Base-by-base conservation (phyloP, 2,888 invertebrate species). In the Brachypalpus laphriformis region DNA sequence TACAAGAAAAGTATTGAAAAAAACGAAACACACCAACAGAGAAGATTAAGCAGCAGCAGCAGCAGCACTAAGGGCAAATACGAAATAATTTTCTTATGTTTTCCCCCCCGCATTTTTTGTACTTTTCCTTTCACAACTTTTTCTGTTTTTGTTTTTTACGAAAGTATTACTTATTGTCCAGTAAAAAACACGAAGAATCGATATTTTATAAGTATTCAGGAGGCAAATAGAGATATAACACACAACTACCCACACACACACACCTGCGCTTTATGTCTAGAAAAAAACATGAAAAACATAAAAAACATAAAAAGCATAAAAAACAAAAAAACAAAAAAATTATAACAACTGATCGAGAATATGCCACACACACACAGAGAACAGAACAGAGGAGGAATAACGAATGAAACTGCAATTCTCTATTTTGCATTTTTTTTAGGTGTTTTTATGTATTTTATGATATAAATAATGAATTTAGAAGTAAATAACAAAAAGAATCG, bases 341-440 rank as follows among this genome's bases (percentile, higher is more conserved):
- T 37, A 70, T 34, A 70, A 42, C 20, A 61, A 42, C 18, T 20
- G 22, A 28, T 54, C 14, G 25, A 40, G n/a, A 42, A 22, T 54
- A 54, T 16, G n/a, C n/a, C n/a, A n/a, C n/a, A n/a, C n/a, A n/a
- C n/a, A n/a, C n/a, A n/a, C 31, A 49, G 56, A 42, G n/a, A 25
- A 54, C n/a, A n/a, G n/a, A n/a, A n/a, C n/a, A n/a, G n/a, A n/a
- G n/a, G n/a, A n/a, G n/a, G n/a, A 54, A 42, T 51, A 47, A 72
- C 49, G 49, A 57, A 65, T 56, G 25, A 74, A 75, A 74, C 72
- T 74, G 72, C 75, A 75, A 57, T 75, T 66, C 57, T 63, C 74
- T 75, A 66, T 40, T 75, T 75, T 75, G 56, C 66, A 75, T 75
- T 75, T 66, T 57, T 75, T 75, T 75, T 74, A 56, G 66, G 74